Base-by-base conservation (phyloP, 2,113 vertebrate species). In the Hippocampus guttulatus region DNA sequence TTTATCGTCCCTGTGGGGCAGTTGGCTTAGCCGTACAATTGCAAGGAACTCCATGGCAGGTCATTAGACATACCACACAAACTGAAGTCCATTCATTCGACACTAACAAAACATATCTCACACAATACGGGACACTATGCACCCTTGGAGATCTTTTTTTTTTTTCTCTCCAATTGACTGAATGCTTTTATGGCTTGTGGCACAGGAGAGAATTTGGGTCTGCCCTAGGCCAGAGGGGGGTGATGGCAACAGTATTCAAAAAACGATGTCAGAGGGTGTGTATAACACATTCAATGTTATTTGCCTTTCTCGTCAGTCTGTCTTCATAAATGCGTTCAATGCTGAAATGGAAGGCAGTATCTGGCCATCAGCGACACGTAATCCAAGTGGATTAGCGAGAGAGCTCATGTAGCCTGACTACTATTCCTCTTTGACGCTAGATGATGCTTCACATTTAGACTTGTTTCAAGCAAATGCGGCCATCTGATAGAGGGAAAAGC, bases 301-400 rank as follows among this genome's bases (percentile, higher is more conserved):
- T 61, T 61, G 58, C 58, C 58, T 61, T 61, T 61, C 58, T 33
- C 27, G 58, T 15, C 58, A 60, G 27, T 60, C 57, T 30, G 25
- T 61, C 15, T 61, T 67, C 65, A 65, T 60, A 60, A 84, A 83
- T 61, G 58, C 9, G 2, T 61, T 33, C 58, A 18, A 61, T 61
- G 27, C 7, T 61, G 23, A 15, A 80, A 82, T 76, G 85, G 66
- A 82, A 85, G 77, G 85, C 80, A 79, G 78, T 67, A 79, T 88
- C 80, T 85, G 84, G 67, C 83, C 83, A 85, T 83, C 82, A 77
- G 78, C 77, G 68, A 81, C 79, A 68, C 83, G 70, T 88, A 86
- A 90, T 90, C 86, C 88, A 83, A 78, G 72, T 89, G 88, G 90
- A 91, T 90, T 90, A 88, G 81, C 73, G 79, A 73, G 76, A 81